Evolutionary conservation across 2,113 vertebrate species (phyloP).

Genomic region (Rana temporaria): DNA sequence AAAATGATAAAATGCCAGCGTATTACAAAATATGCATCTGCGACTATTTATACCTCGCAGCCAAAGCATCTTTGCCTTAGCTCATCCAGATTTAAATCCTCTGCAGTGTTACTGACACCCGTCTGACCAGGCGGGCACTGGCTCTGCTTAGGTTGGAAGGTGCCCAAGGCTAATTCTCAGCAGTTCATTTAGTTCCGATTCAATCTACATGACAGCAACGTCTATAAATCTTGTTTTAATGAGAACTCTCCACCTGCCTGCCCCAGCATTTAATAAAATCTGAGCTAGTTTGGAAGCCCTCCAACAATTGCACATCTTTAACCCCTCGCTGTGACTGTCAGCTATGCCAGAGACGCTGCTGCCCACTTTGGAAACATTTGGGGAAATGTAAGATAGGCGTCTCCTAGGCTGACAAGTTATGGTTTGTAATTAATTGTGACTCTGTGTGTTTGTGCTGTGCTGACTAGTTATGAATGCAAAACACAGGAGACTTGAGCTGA

Average conservation of each 20-base stretch:
- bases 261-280: slow-evolving; percentile 68
- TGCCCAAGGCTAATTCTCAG: slow-evolving; percentile 72
- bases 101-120: slow-evolving; percentile 22
- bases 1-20: no score
- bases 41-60: no score
- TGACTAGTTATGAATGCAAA: no score
- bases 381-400: no score
- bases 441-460: no score
- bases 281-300: slow-evolving; percentile 64
- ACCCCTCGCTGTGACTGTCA: slow-evolving; percentile 16
- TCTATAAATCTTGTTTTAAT: slow-evolving; percentile 71
- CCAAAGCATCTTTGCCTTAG: not conserved
- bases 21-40: no score
- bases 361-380: no score
- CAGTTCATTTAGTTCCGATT: slow-evolving; percentile 72
- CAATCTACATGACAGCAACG: slow-evolving; percentile 68
- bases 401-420: no score
- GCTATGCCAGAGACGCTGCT: no score
- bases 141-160: slow-evolving; percentile 67
- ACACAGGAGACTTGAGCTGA: no score
- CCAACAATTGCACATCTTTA: slow-evolving; percentile 59
- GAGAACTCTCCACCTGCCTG: slow-evolving; percentile 72
- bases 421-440: no score
- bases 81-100: slow-evolving; percentile 22
- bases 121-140: slow-evolving; percentile 59